These are phyloP conservation scores for Pandemis cinnamomeana DNA, from an alignment of 2,888 invertebrate species.

Conservation along the genomic window DNA sequence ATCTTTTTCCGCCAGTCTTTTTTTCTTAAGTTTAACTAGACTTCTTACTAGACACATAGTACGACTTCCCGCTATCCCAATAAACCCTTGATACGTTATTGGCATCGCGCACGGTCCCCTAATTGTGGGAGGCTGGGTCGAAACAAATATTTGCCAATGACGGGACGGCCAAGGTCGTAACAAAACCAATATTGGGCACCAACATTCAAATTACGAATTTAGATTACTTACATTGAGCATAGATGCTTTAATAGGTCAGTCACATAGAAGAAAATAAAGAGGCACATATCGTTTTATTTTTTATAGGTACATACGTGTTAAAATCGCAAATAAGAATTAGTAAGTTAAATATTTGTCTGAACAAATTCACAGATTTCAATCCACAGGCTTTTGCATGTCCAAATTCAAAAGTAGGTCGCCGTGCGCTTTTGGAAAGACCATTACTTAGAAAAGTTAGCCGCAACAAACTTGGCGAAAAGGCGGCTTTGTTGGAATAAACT, in stretches of 20 bases:
- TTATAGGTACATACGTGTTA: not conserved
- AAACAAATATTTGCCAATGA: conserved; percentile 50
- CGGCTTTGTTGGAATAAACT: too few relatives aligned
- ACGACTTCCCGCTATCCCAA: conserved; percentile 8
- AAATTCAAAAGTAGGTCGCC: too few relatives aligned
- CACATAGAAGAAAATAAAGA: too few relatives aligned
- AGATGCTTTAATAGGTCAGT: not conserved
- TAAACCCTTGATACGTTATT: conserved; percentile 28
- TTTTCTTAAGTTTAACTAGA: not conserved
- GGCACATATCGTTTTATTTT: too few relatives aligned
- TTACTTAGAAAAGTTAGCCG: too few relatives aligned
- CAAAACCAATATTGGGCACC: conserved; percentile 45
- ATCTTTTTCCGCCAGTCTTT: not conserved
- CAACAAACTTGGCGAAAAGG: too few relatives aligned
- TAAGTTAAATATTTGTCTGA: not conserved
- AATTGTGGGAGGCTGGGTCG: conserved; percentile 41
- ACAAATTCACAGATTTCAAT: too few relatives aligned
- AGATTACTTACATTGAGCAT: conserved; percentile 11
- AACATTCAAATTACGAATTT: conserved; percentile 28
- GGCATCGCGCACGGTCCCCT: conserved; percentile 39
- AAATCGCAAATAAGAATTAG: not conserved
- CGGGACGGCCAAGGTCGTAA: conserved; percentile 47
- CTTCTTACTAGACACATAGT: not conserved
- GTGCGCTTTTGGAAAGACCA: too few relatives aligned
- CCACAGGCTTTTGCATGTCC: too few relatives aligned